phyloP scores from a whole-genome alignment of 2,888 invertebrate genomes.

The Leucophenga montana region DNA sequence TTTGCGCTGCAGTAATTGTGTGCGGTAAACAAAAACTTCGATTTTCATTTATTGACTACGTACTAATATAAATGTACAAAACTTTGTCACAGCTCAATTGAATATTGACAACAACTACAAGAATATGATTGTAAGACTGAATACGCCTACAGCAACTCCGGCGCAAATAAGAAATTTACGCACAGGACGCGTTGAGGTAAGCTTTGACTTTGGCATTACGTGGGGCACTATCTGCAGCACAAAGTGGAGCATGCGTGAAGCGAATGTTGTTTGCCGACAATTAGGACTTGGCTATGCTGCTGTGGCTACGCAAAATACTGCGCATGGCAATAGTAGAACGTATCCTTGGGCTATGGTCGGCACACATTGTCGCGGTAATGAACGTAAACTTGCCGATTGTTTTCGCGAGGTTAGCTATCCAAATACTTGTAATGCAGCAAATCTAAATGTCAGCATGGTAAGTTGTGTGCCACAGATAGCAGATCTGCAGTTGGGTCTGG shows the following conservation, averaged over 20 bases:
- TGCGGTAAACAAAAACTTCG: no score
- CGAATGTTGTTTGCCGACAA: slow-evolving; percentile 65
- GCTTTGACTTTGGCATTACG: slow-evolving; percentile 55
- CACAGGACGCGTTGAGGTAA: slow-evolving; percentile 66
- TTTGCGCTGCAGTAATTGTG: no score
- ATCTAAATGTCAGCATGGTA: slow-evolving; percentile 61
- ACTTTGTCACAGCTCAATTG: slow-evolving; percentile 4
- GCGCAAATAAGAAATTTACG: slow-evolving; percentile 34
- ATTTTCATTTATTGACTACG: no score
- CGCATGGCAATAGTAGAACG: slow-evolving; percentile 37
- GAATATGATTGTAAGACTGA: slow-evolving; percentile 60
- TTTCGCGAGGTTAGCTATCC: slow-evolving; percentile 59
- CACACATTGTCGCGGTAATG: slow-evolving; percentile 62
- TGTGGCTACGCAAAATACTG: slow-evolving; percentile 48
- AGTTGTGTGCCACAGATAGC: slow-evolving; percentile 56
- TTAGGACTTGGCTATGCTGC: slow-evolving; percentile 61
- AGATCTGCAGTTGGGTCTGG: slow-evolving; percentile 58
- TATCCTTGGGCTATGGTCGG: slow-evolving; percentile 62
- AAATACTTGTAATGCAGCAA: slow-evolving; percentile 44
- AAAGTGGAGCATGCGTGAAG: slow-evolving; percentile 63
- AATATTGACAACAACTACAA: slow-evolving; percentile 49
- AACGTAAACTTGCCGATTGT: slow-evolving; percentile 54
- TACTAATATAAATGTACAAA: no score
- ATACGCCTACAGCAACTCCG: slow-evolving; percentile 31
- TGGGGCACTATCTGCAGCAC: slow-evolving; percentile 67